These are phyloP conservation scores for Acrobasis repandana DNA, from an alignment of 2,888 invertebrate species.

Conservation along the genomic window DNA sequence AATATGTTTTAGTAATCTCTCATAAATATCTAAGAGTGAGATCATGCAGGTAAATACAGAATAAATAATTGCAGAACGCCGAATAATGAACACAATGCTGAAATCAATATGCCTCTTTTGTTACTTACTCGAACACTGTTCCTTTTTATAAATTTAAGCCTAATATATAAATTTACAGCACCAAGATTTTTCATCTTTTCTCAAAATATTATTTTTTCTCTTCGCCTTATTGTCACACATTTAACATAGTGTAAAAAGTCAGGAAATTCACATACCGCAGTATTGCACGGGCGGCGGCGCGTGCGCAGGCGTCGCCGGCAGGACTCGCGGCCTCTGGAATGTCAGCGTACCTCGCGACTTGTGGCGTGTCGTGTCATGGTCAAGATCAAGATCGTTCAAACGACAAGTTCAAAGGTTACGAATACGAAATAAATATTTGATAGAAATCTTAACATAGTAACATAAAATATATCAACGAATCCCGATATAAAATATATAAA, in stretches of 20 bases:
- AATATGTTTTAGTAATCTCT: constrained; percentile 78
- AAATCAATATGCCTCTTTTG: constrained; percentile 80
- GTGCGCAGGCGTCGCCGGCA: constrained; percentile 24
- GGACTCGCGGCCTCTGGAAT: constrained; percentile 59
- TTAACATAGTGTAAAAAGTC: constrained; percentile 77
- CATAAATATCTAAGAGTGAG: constrained; percentile 82
- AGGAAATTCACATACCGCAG: constrained; percentile 76
- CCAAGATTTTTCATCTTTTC: constrained; percentile 81
- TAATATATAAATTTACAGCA: constrained; percentile 83
- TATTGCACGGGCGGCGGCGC: constrained; percentile 62
- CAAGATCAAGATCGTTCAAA: constrained; percentile 40
- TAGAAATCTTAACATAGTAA: constrained; percentile 47
- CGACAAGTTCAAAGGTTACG: constrained; percentile 65
- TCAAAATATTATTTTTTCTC: constrained; percentile 78
- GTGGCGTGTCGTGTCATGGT: constrained; percentile 47
- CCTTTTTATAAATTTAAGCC: constrained; percentile 79
- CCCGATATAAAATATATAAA: constrained; percentile 35
- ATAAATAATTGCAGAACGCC: constrained; percentile 76
- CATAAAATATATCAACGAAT: constrained; percentile 50
- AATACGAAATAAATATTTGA: constrained; percentile 46
- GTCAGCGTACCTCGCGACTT: constrained; percentile 47
- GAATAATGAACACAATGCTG: constrained; percentile 79
- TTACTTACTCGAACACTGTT: constrained; percentile 79
- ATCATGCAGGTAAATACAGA: constrained; percentile 79
- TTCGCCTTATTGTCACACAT: constrained; percentile 82